Evolutionary conservation across 2,888 invertebrate genomes (phyloP).

Genomic region (Agelastica alni): DNA sequence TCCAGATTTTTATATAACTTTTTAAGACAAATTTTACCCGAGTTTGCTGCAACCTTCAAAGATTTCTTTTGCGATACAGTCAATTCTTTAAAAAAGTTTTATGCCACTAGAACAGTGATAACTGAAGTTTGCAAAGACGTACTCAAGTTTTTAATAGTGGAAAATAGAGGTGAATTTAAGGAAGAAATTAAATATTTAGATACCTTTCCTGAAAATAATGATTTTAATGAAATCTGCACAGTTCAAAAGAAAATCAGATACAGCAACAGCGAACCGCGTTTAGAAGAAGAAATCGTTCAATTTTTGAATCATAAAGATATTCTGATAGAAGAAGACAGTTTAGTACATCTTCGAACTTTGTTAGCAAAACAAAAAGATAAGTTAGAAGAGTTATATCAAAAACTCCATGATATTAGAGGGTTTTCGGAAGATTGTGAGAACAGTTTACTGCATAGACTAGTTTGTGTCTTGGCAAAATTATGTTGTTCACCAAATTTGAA

Average conservation of each 20-base stretch:
- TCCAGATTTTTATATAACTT: conserved; percentile 57
- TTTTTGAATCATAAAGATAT: conserved; percentile 57
- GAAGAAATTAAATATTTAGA: conserved; percentile 59
- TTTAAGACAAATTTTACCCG: conserved; percentile 56
- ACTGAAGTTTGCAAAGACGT: conserved; percentile 53
- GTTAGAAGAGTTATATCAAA: conserved; percentile 60
- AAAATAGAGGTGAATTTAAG: conserved; percentile 57
- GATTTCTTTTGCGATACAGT: conserved; percentile 61
- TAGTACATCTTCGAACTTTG: conserved; percentile 60
- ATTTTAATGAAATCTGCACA: conserved; percentile 50
- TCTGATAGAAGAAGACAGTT: conserved; percentile 59
- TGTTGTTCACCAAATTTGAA: conserved; percentile 59
- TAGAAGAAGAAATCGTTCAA: conserved; percentile 58
- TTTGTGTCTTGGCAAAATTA: conserved; percentile 63
- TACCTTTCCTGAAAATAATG: conserved; percentile 57
- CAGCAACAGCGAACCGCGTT: conserved; percentile 37
- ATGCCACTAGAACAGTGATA: conserved; percentile 43
- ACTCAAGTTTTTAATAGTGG: conserved; percentile 61
- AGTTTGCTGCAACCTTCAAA: conserved; percentile 55
- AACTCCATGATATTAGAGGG: conserved; percentile 60
- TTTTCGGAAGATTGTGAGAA: conserved; percentile 70
- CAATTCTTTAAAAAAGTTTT: conserved; percentile 56
- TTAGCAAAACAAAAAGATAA: conserved; percentile 61
- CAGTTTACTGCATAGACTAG: conserved; percentile 67
- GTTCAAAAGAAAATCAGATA: conserved; percentile 52